A percentile compares a stretch with the other conserved stretches of the same genome.
phyloP scores from a whole-genome alignment of 2,113 vertebrate species.

The Atherinomorus stipes region DNA sequence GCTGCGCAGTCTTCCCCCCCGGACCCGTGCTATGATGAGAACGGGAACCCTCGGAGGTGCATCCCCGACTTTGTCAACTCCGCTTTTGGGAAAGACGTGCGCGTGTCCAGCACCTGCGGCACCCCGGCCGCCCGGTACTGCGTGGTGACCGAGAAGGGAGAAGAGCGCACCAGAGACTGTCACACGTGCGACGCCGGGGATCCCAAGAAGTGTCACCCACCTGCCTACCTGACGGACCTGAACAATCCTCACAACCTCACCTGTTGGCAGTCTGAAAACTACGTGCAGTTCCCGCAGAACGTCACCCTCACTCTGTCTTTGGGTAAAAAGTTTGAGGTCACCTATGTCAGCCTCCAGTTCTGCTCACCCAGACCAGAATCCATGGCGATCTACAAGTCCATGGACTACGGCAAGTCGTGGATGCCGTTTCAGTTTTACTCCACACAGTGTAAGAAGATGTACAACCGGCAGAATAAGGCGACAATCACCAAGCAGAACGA shows the following conservation, averaged over 20 bases:
- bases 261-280: conserved; percentile 98
- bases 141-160: conserved; percentile 92
- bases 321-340: conserved; percentile 99
- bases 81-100: conserved; percentile 97
- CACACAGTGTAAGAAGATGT: conserved; percentile 98
- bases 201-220: conserved; percentile 92
- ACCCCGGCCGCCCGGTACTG: conserved; percentile 91
- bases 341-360: conserved; percentile 98
- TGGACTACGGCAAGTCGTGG: conserved; percentile 98
- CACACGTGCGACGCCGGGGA: conserved; percentile 95
- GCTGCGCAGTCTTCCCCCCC: conserved; percentile 94
- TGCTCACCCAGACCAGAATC: conserved; percentile 98
- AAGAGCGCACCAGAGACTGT: conserved; percentile 91
- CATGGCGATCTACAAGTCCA: conserved; percentile 98
- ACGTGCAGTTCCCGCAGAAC: conserved; percentile 93
- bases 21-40: conserved; percentile 97
- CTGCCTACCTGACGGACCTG: conserved; percentile 95
- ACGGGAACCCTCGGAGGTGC: conserved; percentile 94
- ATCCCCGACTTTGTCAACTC: conserved; percentile 99
- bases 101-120: conserved; percentile 96
- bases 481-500: conserved; percentile 98
- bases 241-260: conserved; percentile 99
- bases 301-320: conserved; percentile 94
- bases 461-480: conserved; percentile 91
- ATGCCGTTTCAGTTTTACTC: conserved; percentile 98